Percentiles rank a stretch among this genome's conserved stretches.
Evolutionary conservation across 2,888 invertebrate species (phyloP).

Genomic region (Acanthosepion pharaonis): DNA sequence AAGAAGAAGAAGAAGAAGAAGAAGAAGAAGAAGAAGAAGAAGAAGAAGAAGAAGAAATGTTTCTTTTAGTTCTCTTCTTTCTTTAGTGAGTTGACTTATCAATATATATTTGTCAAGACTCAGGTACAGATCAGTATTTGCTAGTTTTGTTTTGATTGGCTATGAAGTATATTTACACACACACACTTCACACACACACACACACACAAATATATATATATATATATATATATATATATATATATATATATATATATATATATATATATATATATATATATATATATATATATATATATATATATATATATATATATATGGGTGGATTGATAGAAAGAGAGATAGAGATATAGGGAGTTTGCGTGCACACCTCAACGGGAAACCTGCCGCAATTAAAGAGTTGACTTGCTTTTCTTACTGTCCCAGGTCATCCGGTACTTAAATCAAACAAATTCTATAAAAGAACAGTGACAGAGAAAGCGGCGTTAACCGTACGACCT

Average conservation of each 20-base stretch:
- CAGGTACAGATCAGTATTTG: no score
- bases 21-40: no score
- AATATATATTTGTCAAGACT: no score
- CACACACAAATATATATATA: neutral
- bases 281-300: neutral
- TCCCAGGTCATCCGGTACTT: neutral
- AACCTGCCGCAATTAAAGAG: neutral
- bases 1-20: no score
- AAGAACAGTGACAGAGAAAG: neutral
- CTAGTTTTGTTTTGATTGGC: no score
- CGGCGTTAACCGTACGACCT: neutral
- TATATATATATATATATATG: slow-evolving; percentile 2
- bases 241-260: slow-evolving; percentile 33
- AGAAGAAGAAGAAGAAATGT: no score
- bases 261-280: slow-evolving; percentile 12
- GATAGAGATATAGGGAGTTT: neutral
- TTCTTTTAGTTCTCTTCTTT: no score
- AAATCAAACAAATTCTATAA: neutral
- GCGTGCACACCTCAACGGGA: neutral
- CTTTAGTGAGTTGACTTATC: no score
- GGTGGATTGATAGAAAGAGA: neutral
- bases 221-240: neutral
- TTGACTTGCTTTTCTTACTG: neutral
- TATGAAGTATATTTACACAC: no score
- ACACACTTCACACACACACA: no score